Evolutionary conservation across 2,888 invertebrate genomes (phyloP).

Genomic region (Belgica antarctica): DNA sequence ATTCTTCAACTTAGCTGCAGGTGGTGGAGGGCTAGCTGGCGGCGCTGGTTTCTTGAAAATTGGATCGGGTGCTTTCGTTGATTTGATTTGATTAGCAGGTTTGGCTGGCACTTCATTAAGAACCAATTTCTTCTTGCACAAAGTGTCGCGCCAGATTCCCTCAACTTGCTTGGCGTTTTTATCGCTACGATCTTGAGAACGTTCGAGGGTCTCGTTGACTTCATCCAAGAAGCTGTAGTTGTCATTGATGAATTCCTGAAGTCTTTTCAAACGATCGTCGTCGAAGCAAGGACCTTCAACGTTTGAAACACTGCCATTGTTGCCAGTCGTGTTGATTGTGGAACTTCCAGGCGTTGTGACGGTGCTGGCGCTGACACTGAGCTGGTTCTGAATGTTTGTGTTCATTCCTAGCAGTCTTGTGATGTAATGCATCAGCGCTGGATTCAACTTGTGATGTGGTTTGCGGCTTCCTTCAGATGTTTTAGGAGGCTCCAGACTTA

Average conservation of each 20-base stretch:
- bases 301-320: slow-evolving; percentile 47
- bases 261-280: slow-evolving; percentile 48
- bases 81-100: too few species aligned
- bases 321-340: slow-evolving; percentile 54
- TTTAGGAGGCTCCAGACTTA: background rate
- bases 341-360: slow-evolving; percentile 57
- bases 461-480: background rate
- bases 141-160: slow-evolving; percentile 49
- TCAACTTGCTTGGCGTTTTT: slow-evolving; percentile 47
- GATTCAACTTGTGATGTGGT: slow-evolving; percentile 49
- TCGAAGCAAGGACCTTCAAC: background rate
- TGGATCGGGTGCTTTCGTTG: background rate
- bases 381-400: slow-evolving; percentile 55
- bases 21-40: background rate
- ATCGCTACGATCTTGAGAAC: slow-evolving; percentile 4
- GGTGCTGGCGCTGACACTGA: slow-evolving; percentile 55
- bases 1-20: background rate
- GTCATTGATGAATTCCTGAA: slow-evolving; percentile 51
- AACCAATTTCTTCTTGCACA: slow-evolving; percentile 44
- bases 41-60: background rate
- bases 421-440: slow-evolving; percentile 55
- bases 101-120: background rate
- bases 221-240: slow-evolving; percentile 52
- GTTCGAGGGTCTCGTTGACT: slow-evolving; percentile 50
- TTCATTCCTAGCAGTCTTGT: slow-evolving; percentile 59